phyloP scores from a whole-genome alignment of 30 jellyfish, hydroid and myxozoan species.

The Pelagia noctiluca region DNA sequence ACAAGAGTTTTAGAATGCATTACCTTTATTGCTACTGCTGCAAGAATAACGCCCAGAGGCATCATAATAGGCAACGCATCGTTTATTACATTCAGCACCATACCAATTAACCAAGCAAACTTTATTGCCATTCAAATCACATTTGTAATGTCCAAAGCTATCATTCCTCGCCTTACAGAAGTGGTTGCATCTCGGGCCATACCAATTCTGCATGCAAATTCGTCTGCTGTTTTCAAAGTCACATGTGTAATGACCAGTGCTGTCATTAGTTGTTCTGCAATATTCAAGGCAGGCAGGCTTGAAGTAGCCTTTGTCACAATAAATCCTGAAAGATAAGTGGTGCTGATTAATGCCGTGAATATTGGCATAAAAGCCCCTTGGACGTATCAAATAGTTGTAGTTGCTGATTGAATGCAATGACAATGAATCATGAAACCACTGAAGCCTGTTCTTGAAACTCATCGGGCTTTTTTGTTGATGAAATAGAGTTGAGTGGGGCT shows the following conservation, averaged over 20 bases:
- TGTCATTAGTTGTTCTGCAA: slow-evolving; percentile 43
- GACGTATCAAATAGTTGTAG: too few relatives aligned
- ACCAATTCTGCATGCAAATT: slow-evolving; percentile 38
- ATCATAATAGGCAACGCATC: neutral
- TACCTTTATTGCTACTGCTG: slow-evolving; percentile 6
- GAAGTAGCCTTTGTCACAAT: slow-evolving; percentile 64
- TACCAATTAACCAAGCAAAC: slow-evolving; percentile 46
- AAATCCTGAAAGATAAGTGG: slow-evolving; percentile 11
- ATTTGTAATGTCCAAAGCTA: slow-evolving; percentile 15
- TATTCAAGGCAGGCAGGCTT: slow-evolving; percentile 55
- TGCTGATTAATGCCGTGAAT: neutral
- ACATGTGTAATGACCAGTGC: slow-evolving; percentile 64
- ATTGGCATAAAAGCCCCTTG: neutral
- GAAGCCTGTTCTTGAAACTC: too few relatives aligned
- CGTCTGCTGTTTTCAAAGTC: slow-evolving; percentile 56
- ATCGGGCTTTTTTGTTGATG: too few relatives aligned
- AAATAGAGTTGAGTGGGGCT: too few relatives aligned
- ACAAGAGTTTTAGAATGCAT: neutral
- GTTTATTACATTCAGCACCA: slow-evolving; percentile 26
- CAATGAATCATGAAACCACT: too few relatives aligned
- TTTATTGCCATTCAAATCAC: slow-evolving; percentile 33
- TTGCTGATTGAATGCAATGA: too few relatives aligned
- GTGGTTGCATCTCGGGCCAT: slow-evolving; percentile 21
- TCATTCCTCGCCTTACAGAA: slow-evolving; percentile 10
- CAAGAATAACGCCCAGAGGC: neutral